Evolutionary conservation across 2,113 vertebrate genomes (phyloP).

Genomic region (Cyrtonyx montezumae): DNA sequence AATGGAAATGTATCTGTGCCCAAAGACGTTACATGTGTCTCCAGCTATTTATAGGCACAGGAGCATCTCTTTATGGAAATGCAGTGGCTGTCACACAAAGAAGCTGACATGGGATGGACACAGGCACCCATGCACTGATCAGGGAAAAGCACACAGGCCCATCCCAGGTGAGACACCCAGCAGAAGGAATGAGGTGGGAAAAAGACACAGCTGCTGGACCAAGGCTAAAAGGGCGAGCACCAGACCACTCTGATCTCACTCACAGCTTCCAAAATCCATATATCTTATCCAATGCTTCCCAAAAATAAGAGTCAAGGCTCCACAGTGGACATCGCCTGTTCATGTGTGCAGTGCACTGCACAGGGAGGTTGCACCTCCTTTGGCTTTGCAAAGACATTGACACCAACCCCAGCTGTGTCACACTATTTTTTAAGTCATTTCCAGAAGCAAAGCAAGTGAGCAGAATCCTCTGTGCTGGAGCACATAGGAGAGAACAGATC

Average conservation of each 20-base stretch:
- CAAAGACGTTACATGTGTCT: not conserved
- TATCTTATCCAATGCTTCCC: not conserved
- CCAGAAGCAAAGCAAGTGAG: not conserved
- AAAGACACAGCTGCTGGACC: accelerated
- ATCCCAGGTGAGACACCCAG: not conserved
- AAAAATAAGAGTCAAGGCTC: not conserved
- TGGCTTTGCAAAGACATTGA: accelerated
- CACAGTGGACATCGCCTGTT: accelerated
- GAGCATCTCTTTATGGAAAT: not conserved
- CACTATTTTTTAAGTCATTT: not conserved
- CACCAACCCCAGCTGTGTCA: not conserved
- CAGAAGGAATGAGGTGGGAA: not conserved
- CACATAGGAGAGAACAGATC: not conserved
- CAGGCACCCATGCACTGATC: accelerated
- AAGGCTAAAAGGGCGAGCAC: not conserved
- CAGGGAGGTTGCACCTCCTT: not conserved
- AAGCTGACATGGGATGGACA: not conserved
- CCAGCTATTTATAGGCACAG: conserved; percentile 1
- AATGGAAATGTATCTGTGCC: not conserved
- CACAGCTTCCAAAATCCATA: not conserved
- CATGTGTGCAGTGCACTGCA: accelerated
- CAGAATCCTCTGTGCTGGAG: not conserved
- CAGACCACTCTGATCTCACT: not conserved
- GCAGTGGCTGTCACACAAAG: not conserved
- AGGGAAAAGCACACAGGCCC: accelerated